A percentile compares a stretch with the other conserved stretches of the same genome.
These are phyloP conservation scores for Telmatochromis brichardi DNA, from an alignment of 2,113 vertebrate species.

Conservation along the genomic window DNA sequence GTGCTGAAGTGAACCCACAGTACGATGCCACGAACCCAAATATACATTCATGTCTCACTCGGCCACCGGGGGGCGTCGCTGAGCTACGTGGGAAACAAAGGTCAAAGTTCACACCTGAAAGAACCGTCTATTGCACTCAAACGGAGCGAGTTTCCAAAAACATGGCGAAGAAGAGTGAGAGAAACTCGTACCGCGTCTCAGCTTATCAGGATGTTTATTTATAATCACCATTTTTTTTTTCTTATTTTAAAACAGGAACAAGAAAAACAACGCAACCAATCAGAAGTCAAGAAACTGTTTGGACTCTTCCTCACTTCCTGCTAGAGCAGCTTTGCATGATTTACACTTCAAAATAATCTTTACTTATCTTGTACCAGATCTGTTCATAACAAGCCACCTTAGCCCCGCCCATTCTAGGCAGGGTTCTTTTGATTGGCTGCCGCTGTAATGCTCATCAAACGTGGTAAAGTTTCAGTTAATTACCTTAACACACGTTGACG, in stretches of 20 bases:
- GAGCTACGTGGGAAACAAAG: neutral
- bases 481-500: neutral
- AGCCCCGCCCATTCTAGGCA: neutral
- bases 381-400: neutral
- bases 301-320: neutral
- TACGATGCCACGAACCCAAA: constrained; percentile 70
- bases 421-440: neutral
- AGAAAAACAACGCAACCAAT: neutral
- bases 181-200: neutral
- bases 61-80: constrained; percentile 42
- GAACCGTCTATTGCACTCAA: neutral
- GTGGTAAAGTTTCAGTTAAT: neutral
- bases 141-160: neutral
- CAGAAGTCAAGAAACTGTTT: neutral
- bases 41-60: constrained; percentile 76
- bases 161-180: neutral
- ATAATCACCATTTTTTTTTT: neutral
- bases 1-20: constrained; percentile 66
- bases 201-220: neutral
- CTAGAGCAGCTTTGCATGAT: neutral
- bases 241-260: neutral
- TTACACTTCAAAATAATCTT: neutral
- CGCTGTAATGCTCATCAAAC: neutral
- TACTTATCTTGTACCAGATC: neutral
- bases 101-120: neutral